Evolutionary conservation across 1,140 invertebrate genomes (phyloP).

Genomic region (Papilio polyxenes): DNA sequence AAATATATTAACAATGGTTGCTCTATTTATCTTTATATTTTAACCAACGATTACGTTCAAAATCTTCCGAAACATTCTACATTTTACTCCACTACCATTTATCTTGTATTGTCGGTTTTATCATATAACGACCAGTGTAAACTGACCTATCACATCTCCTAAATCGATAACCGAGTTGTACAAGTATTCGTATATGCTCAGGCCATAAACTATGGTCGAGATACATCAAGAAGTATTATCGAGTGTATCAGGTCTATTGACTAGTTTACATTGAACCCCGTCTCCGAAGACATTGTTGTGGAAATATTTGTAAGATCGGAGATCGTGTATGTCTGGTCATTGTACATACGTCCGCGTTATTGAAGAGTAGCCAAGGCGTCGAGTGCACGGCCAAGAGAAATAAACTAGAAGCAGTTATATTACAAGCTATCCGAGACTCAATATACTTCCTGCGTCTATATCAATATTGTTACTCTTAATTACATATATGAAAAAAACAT

Average conservation of each 20-base stretch:
- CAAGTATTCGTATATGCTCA: conserved; percentile 14
- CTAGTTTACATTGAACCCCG: conserved; percentile 20
- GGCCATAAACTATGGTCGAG: conserved; percentile 19
- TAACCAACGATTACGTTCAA: not conserved
- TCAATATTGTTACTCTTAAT: not conserved
- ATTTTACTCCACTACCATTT: conserved; percentile 19
- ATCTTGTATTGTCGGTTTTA: conserved; percentile 34
- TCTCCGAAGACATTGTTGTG: conserved; percentile 21
- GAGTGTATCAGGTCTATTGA: conserved; percentile 27
- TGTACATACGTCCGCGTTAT: conserved; percentile 45
- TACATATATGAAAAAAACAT: not conserved
- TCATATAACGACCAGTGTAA: conserved; percentile 7
- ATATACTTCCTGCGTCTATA: not conserved
- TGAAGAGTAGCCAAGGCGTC: conserved; percentile 49
- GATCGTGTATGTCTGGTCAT: conserved; percentile 35
- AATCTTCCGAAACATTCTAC: conserved; percentile 19
- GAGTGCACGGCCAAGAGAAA: conserved; percentile 49
- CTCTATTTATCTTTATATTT: not conserved
- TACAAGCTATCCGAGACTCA: conserved; percentile 29
- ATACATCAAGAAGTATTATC: conserved; percentile 12
- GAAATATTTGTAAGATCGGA: not conserved
- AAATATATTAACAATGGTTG: not conserved
- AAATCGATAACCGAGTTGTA: conserved; percentile 5
- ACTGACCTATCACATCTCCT: conserved; percentile 11
- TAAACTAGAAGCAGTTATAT: conserved; percentile 46